Evolutionary conservation across 2,797 vertebrate genomes (phyloP), one percentile per base, ranked within the genome.

Genomic region (Rhinichthys osculus): DNA sequence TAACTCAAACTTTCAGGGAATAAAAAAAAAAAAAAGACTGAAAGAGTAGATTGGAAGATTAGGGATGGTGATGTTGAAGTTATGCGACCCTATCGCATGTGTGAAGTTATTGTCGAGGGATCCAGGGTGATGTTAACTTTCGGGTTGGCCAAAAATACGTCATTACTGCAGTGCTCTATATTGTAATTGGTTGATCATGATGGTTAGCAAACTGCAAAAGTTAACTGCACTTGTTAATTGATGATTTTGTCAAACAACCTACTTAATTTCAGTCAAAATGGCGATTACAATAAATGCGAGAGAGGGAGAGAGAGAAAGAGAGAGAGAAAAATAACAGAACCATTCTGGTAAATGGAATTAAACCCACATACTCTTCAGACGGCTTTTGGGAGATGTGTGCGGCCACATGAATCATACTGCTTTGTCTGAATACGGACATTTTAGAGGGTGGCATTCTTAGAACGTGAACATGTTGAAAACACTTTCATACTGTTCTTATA

Each of bases 321-420:
- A 40, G 57, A 81, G 44, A 81, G 33, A 54, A 23, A 77, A 44
- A 83, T 74, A 54, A 84, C 72, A 50, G 17, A 62, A 78, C 66
- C 73, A 72, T 66, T 81, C 64, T 67, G 64, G 54, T 50, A 83
- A 66, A 82, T 86, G 81, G 78, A 67, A 84, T 89, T 88, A 84
- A 82, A 87, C 66, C 72, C 71, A 76, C 33, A 59, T 52, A 70
- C 73, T 79, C 73, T 83, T 86, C 64, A 40, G 5, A 82, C 78
- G 78, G 57, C 78, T 84, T 78, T 76, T 40, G 10, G 50, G 86
- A 84, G 72, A 86, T 86, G 9, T 64, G 70, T 62, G 33, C 16
- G n/a, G 84, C 57, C 27, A 82, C 78, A 79, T 88, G 73, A 88
- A 86, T 86, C 73, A 82, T 33, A 40, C 40, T 33, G 40, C 78